Evolutionary conservation across 1,140 invertebrate genomes (phyloP).

Genomic region (Danaus plexippus): DNA sequence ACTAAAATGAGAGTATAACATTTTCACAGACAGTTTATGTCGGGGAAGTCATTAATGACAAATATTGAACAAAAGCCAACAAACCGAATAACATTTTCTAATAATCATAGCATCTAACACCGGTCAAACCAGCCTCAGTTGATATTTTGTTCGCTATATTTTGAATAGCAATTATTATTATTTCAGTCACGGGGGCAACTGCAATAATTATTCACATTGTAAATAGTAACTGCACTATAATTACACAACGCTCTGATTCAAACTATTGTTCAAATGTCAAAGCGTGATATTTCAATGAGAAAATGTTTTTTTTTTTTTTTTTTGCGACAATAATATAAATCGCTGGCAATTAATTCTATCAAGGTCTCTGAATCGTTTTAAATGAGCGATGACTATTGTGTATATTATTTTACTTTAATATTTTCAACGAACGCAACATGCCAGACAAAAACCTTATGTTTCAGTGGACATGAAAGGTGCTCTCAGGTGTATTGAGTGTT

Average conservation of each 20-base stretch:
- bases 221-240: constrained; percentile 60
- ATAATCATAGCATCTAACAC: no score
- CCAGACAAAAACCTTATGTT: no score
- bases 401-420: not conserved
- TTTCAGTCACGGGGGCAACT: constrained; percentile 50
- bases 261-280: constrained; percentile 60
- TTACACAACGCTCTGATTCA: constrained; percentile 56
- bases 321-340: constrained; percentile 36
- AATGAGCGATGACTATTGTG: constrained; percentile 12
- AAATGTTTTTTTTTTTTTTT: constrained; percentile 43
- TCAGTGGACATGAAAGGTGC: no score
- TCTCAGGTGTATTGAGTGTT: no score
- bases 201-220: constrained; percentile 64
- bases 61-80: no score
- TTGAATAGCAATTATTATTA: constrained; percentile 47
- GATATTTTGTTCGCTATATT: constrained; percentile 49
- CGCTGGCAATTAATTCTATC: constrained; percentile 33
- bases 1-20: no score
- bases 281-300: constrained; percentile 36
- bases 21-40: no score
- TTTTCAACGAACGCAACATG: not conserved
- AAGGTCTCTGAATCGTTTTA: constrained; percentile 15
- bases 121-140: constrained; percentile 4
- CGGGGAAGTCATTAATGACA: no score
- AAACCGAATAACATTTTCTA: no score